Evolutionary conservation across 2,113 vertebrate species (phyloP).

Genomic region (Aspidoscelis tigris): DNA sequence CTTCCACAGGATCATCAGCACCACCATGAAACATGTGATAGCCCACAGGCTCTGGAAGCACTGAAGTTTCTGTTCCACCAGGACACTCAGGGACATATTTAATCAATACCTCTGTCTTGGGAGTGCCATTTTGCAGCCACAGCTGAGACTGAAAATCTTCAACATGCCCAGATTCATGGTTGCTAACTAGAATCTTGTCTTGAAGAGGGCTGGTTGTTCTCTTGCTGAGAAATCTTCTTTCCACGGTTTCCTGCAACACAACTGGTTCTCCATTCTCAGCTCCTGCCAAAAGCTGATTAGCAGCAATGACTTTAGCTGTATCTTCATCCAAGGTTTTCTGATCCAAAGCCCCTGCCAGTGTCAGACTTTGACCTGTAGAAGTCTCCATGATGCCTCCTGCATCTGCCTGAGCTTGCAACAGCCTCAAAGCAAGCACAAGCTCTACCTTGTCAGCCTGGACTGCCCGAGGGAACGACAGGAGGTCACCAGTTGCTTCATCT

Average conservation of each 20-base stretch:
- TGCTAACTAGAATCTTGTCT: neutral
- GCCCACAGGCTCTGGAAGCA: fast-evolving
- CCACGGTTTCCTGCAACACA: slow-evolving; percentile 77
- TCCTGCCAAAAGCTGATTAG: slow-evolving; percentile 80
- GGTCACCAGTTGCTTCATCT: slow-evolving; percentile 63
- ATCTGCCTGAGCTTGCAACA: slow-evolving; percentile 88
- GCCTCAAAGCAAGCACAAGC: slow-evolving; percentile 74
- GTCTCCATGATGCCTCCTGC: slow-evolving; percentile 85
- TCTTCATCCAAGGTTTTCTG: slow-evolving; percentile 78
- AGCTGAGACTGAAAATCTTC: neutral
- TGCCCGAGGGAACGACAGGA: slow-evolving; percentile 77
- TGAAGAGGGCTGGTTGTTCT: slow-evolving; percentile 74
- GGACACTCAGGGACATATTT: slow-evolving; percentile 8
- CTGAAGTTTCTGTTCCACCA: slow-evolving; percentile 29
- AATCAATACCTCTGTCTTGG: slow-evolving; percentile 26
- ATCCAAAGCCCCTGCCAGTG: slow-evolving; percentile 78
- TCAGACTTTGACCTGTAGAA: slow-evolving; percentile 76
- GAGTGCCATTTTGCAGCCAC: slow-evolving; percentile 18
- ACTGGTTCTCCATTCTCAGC: slow-evolving; percentile 74
- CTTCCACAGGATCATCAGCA: neutral
- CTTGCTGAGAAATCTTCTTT: slow-evolving; percentile 73
- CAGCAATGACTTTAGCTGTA: slow-evolving; percentile 80
- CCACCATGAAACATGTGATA: fast-evolving
- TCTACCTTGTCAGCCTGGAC: slow-evolving; percentile 78
- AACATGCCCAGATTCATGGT: neutral